Conservation (phyloP, 64 coral and sea anemone species). For the Stichodactyla helianthus region DNA sequence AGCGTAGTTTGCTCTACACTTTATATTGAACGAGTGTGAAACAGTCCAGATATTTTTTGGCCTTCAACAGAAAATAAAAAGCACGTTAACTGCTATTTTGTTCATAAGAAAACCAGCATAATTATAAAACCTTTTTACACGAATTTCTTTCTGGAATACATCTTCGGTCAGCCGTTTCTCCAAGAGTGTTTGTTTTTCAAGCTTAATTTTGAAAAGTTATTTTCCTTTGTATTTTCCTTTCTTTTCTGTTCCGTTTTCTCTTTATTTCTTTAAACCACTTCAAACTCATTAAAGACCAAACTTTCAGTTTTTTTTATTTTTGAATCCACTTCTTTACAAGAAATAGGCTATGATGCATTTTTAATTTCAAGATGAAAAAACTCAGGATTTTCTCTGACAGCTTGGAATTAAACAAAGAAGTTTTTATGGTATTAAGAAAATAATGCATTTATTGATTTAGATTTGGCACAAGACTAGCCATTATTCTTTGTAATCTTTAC, state of each 20-base stretch:
- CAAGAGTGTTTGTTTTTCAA: not conserved
- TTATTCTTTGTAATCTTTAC: not conserved
- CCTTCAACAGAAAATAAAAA: not conserved
- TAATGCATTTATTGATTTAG: not conserved
- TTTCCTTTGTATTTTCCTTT: not conserved
- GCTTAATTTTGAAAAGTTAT: not conserved
- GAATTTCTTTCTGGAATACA: no score
- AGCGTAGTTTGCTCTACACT: no score
- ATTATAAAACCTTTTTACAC: no score
- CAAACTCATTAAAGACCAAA: slow-evolving; percentile 2
- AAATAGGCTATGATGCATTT: not conserved
- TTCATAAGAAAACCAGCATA: not conserved
- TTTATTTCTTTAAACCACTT: not conserved
- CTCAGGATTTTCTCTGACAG: not conserved
- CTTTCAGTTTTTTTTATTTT: not conserved
- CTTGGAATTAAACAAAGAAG: not conserved
- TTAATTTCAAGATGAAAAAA: not conserved
- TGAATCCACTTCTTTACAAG: not conserved
- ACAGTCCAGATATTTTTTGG: no score
- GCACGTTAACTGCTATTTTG: not conserved
- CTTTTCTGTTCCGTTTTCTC: not conserved
- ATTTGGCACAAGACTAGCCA: not conserved
- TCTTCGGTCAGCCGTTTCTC: no score
- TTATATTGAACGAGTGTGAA: no score
- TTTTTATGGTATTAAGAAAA: not conserved